Evolutionary conservation across 2,888 invertebrate genomes (phyloP), one percentile per base, ranked within the genome.

Genomic region (Hoplodrina ambigua): DNA sequence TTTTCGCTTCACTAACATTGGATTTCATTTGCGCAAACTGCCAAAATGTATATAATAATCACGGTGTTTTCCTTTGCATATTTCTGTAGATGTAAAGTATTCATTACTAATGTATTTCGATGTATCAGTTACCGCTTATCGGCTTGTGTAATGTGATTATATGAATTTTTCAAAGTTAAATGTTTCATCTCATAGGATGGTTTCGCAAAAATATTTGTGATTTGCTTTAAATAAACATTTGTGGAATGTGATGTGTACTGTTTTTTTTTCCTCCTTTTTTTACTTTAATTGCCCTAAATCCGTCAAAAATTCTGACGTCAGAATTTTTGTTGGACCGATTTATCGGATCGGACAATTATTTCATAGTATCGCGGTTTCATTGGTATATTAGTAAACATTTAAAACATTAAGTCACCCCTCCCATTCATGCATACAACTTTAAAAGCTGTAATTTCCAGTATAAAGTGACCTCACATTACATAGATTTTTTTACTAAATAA

Each of bases 211-310:
- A 63, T 70, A 75, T 72, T 81, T 85, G 80, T 84, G 69, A 73
- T 69, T 83, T 83, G 79, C 84, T 82, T 83, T 82, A 37, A 70
- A 75, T 85, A 85, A 84, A 85, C 53, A 65, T 80, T 84, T 76
- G 77, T 85, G 85, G 78, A 83, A 85, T 86, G 78, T 83, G 72
- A 73, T 33, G 1, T 19, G 19, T 44, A 15, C 15, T 13, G 54
- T 73, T 62, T 79, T 81, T 67, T 82, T 66, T 49, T 60, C 19
- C 46, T 6, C 41, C 13, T 3, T 41, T 33, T 33, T 37, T 37
- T 8, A 5, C 37, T 37, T 37, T 37, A 37, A 37, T 37, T 8
- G 0, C 37, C 7, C 37, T 8, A 0, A 8, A 8, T 37, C 8
- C 37, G n/a, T n/a, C n/a, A n/a, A n/a, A n/a, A n/a, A n/a, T n/a